Evolutionary conservation across 1,140 invertebrate species (phyloP).

Genomic region (Spodoptera frugiperda): DNA sequence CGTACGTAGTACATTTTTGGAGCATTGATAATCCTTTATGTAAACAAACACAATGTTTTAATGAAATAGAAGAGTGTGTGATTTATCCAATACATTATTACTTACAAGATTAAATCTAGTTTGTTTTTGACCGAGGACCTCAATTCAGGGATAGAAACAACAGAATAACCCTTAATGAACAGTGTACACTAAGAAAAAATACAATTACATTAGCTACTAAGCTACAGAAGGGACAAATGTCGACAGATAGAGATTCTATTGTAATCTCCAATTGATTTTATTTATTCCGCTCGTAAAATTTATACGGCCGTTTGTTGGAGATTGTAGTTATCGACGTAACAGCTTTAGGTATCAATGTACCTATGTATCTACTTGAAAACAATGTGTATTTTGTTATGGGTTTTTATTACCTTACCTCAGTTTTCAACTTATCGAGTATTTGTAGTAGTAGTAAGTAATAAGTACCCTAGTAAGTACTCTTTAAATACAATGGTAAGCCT

Average conservation of each 20-base stretch:
- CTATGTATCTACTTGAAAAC: background rate
- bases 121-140: background rate
- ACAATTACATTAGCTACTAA: conserved; percentile 25
- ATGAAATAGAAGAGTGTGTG: background rate
- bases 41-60: background rate
- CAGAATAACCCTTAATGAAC: background rate
- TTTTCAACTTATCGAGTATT: no score
- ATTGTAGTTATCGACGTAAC: conserved; percentile 35
- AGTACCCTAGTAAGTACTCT: no score
- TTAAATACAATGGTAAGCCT: no score
- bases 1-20: no score
- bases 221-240: background rate
- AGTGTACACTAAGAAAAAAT: conserved; percentile 4
- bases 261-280: conserved; percentile 45
- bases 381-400: conserved; percentile 5
- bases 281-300: conserved; percentile 46
- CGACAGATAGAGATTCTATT: conserved; percentile 30
- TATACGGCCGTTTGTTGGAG: conserved; percentile 21
- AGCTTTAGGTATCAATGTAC: background rate
- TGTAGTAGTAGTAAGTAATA: no score
- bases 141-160: background rate
- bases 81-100: no score
- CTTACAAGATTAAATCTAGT: background rate
- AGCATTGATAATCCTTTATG: no score
- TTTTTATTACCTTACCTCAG: background rate